Conservation (phyloP, 2,888 invertebrate species). For the Cremastinae sp. region DNA sequence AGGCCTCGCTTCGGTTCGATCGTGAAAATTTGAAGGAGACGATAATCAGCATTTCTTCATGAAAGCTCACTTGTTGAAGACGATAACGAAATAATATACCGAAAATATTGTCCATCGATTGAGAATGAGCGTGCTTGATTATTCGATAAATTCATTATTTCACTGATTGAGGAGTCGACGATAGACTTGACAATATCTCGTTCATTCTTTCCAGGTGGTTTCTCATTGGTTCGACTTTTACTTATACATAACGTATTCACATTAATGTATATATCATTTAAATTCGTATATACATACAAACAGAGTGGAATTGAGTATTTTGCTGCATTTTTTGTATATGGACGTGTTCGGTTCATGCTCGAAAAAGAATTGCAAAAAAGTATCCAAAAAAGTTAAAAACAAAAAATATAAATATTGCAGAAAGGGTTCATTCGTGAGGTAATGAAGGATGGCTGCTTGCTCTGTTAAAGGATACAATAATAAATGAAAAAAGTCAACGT, state of each 20-base stretch:
- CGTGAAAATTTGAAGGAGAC: conserved; percentile 39
- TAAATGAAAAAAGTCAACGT: conserved; percentile 61
- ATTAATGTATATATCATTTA: conserved; percentile 17
- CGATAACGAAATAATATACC: conserved; percentile 62
- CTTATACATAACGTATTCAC: conserved; percentile 28
- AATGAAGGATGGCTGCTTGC: conserved; percentile 60
- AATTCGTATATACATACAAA: conserved; percentile 32
- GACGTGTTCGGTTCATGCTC: conserved; percentile 68
- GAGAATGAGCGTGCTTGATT: conserved; percentile 66
- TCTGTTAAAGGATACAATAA: conserved; percentile 67
- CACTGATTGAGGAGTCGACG: conserved; percentile 80
- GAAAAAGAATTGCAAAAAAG: conserved; percentile 34
- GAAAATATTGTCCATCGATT: conserved; percentile 71
- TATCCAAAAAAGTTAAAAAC: background rate
- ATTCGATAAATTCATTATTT: conserved; percentile 63
- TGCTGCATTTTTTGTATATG: conserved; percentile 66
- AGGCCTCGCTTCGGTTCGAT: conserved; percentile 41
- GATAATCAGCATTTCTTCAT: conserved; percentile 11
- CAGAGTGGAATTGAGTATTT: conserved; percentile 53
- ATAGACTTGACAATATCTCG: conserved; percentile 74
- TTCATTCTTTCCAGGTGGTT: conserved; percentile 64
- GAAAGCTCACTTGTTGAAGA: too few relatives aligned
- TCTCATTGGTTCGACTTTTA: conserved; percentile 34
- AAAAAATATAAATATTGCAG: conserved; percentile 10
- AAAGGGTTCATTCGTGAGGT: conserved; percentile 52